These are phyloP conservation scores for Pammene aurita DNA, from an alignment of 2,888 invertebrate species.

Conservation along the genomic window DNA sequence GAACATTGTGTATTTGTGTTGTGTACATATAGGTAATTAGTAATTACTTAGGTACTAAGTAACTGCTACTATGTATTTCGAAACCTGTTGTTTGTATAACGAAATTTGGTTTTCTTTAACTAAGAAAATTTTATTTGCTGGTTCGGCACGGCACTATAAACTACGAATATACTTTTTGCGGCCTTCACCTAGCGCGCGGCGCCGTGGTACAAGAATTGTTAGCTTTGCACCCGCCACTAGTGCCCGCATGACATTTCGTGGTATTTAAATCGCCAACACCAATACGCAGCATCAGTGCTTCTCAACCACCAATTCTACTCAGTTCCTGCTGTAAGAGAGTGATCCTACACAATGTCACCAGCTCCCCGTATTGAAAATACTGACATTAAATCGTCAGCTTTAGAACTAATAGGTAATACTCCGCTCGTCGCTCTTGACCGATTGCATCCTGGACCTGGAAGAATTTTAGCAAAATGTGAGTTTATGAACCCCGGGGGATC, in stretches of 20 bases:
- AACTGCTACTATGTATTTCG: too few species aligned
- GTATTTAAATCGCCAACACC: slow-evolving; percentile 29
- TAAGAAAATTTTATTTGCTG: neutral
- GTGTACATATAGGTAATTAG: too few species aligned
- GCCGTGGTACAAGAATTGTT: slow-evolving; percentile 25
- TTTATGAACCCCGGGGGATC: slow-evolving; percentile 79
- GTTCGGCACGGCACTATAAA: neutral
- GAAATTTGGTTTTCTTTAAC: too few species aligned
- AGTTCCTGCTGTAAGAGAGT: slow-evolving; percentile 43
- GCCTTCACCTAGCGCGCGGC: slow-evolving; percentile 33
- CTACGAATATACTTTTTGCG: neutral
- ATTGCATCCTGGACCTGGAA: slow-evolving; percentile 69
- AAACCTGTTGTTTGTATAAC: too few species aligned
- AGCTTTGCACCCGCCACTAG: slow-evolving; percentile 19
- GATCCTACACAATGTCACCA: slow-evolving; percentile 48
- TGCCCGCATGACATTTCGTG: slow-evolving; percentile 11
- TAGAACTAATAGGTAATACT: slow-evolving; percentile 76
- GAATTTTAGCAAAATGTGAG: slow-evolving; percentile 76
- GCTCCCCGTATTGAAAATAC: slow-evolving; percentile 52
- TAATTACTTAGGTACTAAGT: too few species aligned
- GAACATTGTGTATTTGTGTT: too few species aligned
- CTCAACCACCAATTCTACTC: neutral
- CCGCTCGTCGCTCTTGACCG: slow-evolving; percentile 77
- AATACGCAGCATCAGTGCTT: slow-evolving; percentile 18
- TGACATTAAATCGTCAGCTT: slow-evolving; percentile 72